Evolutionary conservation across 2,113 vertebrate species (phyloP), one percentile per base, ranked within the genome.

Genomic region (Catharus bicknelli): DNA sequence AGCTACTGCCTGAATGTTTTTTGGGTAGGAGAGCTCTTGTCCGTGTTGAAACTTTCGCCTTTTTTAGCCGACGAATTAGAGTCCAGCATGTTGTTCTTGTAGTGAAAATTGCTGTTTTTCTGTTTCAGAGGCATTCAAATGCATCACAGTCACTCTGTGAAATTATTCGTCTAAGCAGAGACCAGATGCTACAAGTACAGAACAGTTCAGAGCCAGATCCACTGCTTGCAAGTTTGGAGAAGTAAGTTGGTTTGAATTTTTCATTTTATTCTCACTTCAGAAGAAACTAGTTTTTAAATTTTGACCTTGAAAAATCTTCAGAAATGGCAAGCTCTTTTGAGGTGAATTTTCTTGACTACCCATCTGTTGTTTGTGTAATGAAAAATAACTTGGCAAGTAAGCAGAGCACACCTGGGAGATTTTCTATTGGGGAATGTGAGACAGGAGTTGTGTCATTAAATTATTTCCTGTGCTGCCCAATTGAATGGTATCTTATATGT

Each of bases 121-220:
- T 91, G 50, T 90, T 95, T 75, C 94, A 99, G 99, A 98, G 99
- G 78, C 99, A 99, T 97, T 99, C 99, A 83, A 99, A 99, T 69
- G 99, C 99, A 42, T 99, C 99, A 14, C 99, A 99, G 96, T 99
- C 99, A 8, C 98, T 99, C 90, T 99, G 99, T 98, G 99, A 99
- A 97, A 99, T 99, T 91, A 99, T 99, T 95, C 98, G 99, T 78
- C 98, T 99, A 88, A 99, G 99, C 97, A 98, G 99, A 98, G 99
- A 99, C 97, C 99, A 99, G 98, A 99, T 99, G 98, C 97, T 99
- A 80, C 99, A 99, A 97, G 98, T 99, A 79, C 99, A 99, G 96
- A 99, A 98, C 93, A 98, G 98, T 94, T 97, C 98, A 38, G 99
- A 99, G 68, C 98, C 99, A 26, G 99, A 99, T 75, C 99, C 99